Percentiles rank a stretch among this genome's conserved stretches.
phyloP scores from a whole-genome alignment of 1,140 invertebrate genomes.

The Drosophila kohkoa region DNA sequence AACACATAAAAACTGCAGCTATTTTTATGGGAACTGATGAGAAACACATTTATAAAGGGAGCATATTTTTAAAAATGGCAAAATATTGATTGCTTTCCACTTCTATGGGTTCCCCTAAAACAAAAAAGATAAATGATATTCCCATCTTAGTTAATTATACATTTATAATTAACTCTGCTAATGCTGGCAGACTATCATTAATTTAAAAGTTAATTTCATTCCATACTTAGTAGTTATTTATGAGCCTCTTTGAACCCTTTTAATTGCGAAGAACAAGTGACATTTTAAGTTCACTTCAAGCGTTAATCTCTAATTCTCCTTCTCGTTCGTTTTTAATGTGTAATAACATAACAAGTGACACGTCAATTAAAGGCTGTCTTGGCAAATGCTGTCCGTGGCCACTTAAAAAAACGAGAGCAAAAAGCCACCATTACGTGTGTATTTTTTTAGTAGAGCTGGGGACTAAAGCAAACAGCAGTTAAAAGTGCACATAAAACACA shows the following conservation, averaged over 20 bases:
- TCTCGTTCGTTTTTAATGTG: slow-evolving; percentile 7
- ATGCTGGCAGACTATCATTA: too few species aligned
- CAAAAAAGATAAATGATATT: too few species aligned
- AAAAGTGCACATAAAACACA: slow-evolving; percentile 52
- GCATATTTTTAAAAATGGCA: neutral
- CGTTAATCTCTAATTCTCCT: neutral
- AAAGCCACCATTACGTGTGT: slow-evolving; percentile 29
- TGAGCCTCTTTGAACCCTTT: neutral
- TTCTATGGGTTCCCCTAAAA: too few species aligned
- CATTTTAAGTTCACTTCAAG: slow-evolving; percentile 2
- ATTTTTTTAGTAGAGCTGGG: slow-evolving; percentile 13
- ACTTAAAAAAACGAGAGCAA: slow-evolving; percentile 21
- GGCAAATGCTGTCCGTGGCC: slow-evolving; percentile 25
- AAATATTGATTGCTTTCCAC: neutral
- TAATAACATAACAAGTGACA: slow-evolving; percentile 27
- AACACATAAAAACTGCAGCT: neutral
- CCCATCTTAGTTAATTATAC: too few species aligned
- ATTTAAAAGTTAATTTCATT: too few species aligned
- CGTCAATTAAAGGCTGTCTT: slow-evolving; percentile 44
- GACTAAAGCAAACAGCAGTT: slow-evolving; percentile 44
- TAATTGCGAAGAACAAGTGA: slow-evolving; percentile 13
- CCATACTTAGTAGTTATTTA: slow-evolving; percentile 1
- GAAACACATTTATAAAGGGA: too few species aligned
- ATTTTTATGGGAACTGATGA: neutral
- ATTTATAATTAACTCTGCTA: neutral